Evolutionary conservation across 2,113 vertebrate species (phyloP), one percentile per base, ranked within the genome.

Genomic region (Oreotrochilus melanogaster): DNA sequence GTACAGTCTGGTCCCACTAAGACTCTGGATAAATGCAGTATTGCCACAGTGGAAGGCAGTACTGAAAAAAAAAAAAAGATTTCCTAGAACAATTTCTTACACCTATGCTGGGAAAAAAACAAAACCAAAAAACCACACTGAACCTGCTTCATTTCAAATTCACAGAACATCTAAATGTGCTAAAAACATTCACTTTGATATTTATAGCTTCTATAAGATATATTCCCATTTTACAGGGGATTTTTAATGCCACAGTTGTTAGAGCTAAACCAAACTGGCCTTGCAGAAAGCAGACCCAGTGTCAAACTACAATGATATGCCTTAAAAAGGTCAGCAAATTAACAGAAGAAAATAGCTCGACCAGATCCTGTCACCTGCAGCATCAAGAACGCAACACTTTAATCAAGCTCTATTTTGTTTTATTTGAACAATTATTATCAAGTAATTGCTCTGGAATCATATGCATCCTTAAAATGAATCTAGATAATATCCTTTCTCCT

Each of bases 371-470:
- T 73, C 93, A 80, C 92, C 88, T 85, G 88, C 91, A 89, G 58
- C 51, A 71, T 54, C 81, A 80, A 35, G 58, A 93, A 35, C 37
- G 14, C 48, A 61, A 42, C 33, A n/a, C 65, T 79, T 79, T 39
- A 45, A 81, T 78, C 79, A 89, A 91, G 84, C 58, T 60, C 54
- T 17, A 28, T 19, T 82, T 91, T 88, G 74, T 81, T 96, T 92
- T 91, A 95, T 88, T 76, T 91, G 93, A 95, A 92, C 62, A 80
- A 72, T 93, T 81, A 86, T 96, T 96, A 82, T 54, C 91, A 92
- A 51, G 42, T 75, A 94, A 97, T 96, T 96, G 92, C 88, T 92
- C 82, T 75, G 64, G 88, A 97, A 81, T 88, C 95, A 65, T 86
- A 89, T 30, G 70, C 88, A 89, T 58, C 91, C 66, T 93, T 90